A percentile compares a stretch with the other conserved stretches of the same genome.
Conservation (phyloP, 2,113 vertebrate species). For the Phaetusa simplex region DNA sequence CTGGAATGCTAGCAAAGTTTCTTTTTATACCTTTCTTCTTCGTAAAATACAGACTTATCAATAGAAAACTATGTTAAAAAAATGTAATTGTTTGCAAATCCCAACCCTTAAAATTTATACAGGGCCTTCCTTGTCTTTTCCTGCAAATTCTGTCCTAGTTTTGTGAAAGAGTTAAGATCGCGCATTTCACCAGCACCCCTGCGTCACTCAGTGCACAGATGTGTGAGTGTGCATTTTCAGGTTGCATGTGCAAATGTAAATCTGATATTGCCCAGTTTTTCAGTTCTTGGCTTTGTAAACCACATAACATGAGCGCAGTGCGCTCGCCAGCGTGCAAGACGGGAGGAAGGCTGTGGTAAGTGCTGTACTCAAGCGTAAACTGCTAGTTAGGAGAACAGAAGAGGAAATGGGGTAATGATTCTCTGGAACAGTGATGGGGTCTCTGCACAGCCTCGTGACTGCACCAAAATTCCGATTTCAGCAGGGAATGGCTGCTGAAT, state of each 20-base stretch:
- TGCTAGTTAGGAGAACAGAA: constrained; percentile 5
- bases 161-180: neutral
- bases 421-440: neutral
- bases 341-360: neutral
- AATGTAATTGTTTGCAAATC: neutral
- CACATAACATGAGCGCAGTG: neutral
- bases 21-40: neutral
- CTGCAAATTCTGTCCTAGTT: neutral
- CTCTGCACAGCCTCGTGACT: neutral
- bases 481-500: neutral
- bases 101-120: neutral
- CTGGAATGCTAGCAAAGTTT: neutral
- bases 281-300: constrained; percentile 6
- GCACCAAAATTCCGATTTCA: neutral
- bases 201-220: neutral
- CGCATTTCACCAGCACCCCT: neutral
- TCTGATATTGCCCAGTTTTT: constrained; percentile 14
- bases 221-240: neutral
- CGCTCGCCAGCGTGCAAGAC: neutral
- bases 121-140: neutral
- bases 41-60: neutral
- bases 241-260: neutral
- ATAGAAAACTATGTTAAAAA: neutral
- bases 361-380: neutral
- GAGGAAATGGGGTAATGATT: neutral